phyloP scores from a whole-genome alignment of 2,113 vertebrate species.

The Alces alces region DNA sequence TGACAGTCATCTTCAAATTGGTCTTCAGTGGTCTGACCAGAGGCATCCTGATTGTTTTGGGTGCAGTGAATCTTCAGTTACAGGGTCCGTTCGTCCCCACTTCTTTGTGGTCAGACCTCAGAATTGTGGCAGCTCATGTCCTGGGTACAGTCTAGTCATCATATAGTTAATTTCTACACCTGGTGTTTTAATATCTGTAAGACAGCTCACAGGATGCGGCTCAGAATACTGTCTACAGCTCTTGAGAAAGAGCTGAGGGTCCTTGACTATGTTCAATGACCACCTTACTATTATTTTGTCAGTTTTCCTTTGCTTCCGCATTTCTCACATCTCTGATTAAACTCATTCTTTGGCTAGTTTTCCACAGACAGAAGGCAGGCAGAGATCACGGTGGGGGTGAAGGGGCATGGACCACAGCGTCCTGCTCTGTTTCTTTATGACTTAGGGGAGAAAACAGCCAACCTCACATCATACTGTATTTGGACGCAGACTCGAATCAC shows the following conservation, averaged over 20 bases:
- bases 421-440: neutral
- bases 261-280: neutral
- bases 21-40: neutral
- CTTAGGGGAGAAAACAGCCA: fast-evolving
- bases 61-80: fast-evolving
- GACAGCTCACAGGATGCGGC: neutral
- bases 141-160: neutral
- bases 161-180: neutral
- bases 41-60: fast-evolving
- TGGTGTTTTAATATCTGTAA: neutral
- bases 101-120: neutral
- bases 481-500: neutral
- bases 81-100: neutral
- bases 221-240: neutral
- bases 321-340: neutral
- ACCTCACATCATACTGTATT: fast-evolving
- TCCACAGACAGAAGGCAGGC: neutral
- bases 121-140: neutral
- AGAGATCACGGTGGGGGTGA: neutral
- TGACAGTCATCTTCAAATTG: fast-evolving
- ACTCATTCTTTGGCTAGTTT: neutral
- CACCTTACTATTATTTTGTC: fast-evolving
- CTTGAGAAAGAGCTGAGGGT: neutral
- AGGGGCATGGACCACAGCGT: neutral
- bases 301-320: neutral